phyloP scores from a whole-genome alignment of 2,113 vertebrate genomes.

The Myodes glareolus region DNA sequence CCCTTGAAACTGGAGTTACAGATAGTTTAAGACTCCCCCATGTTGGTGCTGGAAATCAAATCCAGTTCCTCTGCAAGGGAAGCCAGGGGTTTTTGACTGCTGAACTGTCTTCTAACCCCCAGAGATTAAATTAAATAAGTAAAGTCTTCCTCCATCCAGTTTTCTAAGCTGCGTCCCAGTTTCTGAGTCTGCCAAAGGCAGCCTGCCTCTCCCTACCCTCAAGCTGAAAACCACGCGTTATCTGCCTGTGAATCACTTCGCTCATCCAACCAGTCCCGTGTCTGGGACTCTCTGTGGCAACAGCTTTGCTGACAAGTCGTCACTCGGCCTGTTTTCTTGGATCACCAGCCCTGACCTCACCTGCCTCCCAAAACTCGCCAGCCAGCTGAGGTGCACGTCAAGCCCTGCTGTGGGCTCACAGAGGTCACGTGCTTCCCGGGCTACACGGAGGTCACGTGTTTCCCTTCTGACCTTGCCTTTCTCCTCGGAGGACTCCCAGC shows the following conservation, averaged over 20 bases:
- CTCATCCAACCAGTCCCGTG: not conserved
- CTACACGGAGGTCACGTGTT: no score
- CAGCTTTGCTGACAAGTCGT: not conserved
- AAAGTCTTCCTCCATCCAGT: not conserved
- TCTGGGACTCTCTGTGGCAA: not conserved
- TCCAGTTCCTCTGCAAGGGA: not conserved
- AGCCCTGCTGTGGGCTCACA: accelerated
- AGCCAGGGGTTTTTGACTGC: not conserved
- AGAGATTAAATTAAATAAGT: not conserved
- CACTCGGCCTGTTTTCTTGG: not conserved
- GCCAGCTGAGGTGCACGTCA: not conserved
- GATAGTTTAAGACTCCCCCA: no score
- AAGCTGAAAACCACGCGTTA: not conserved
- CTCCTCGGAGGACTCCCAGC: not conserved
- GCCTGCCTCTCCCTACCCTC: not conserved
- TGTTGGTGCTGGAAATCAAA: not conserved
- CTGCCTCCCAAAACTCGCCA: not conserved
- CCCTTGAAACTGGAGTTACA: not conserved
- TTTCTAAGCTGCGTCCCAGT: not conserved
- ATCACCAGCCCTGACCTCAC: not conserved
- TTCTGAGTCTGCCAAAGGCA: not conserved
- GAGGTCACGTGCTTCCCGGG: not conserved
- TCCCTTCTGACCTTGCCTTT: not conserved
- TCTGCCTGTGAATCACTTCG: not conserved
- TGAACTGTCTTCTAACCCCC: not conserved